Base-by-base conservation (phyloP, 2,113 vertebrate species). In the Pseudonaja textilis region DNA sequence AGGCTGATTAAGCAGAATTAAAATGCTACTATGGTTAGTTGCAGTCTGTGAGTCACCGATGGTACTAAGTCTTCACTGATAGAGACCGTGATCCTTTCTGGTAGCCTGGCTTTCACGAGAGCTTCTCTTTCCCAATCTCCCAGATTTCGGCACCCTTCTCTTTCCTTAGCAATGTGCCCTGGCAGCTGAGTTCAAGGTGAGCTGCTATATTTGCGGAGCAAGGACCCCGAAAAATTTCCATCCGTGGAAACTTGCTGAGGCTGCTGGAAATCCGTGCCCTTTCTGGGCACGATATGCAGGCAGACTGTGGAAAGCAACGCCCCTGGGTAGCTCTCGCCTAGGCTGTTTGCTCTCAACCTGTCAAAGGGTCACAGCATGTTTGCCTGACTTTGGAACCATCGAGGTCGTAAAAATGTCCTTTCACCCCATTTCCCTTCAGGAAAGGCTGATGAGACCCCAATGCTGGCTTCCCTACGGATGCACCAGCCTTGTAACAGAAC, bases 321-420 rank as follows among this genome's bases (percentile, higher is more conserved):
- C 74, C 92, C 45, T 39, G 39, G 22, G 4, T 59, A 25, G 39
- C 26, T 39, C 55, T 61, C 11, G 52, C 59, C 81, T 42, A 29
- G 45, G 26, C 29, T 91, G 69, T 93, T 93, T 93, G 90, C 87
- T 85, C 42, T 92, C 69, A 12, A 11, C 3, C 26, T 22, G 91
- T 88, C 87, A 85, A 85, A 16, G 91, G 26, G 54, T 20, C 14
- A 52, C 4, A 5, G 39, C 12, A 29, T 22, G 5, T 54, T 93
- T 52, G 16, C n/a, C 89, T 81, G 55, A 90, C 87, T 52, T 23
- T 93, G 64, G 11, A 61, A 81, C 42, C 87, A 11, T 69, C 29
- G 20, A 56, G 52, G 26, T 52, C 16, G 20, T 25, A 34, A 56
- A 56, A 20, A 26, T 25, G 45, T 89, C 54, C 5, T 74, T 88